These are phyloP conservation scores for Heliconius aoede DNA, from an alignment of 2,888 invertebrate species.

Conservation along the genomic window DNA sequence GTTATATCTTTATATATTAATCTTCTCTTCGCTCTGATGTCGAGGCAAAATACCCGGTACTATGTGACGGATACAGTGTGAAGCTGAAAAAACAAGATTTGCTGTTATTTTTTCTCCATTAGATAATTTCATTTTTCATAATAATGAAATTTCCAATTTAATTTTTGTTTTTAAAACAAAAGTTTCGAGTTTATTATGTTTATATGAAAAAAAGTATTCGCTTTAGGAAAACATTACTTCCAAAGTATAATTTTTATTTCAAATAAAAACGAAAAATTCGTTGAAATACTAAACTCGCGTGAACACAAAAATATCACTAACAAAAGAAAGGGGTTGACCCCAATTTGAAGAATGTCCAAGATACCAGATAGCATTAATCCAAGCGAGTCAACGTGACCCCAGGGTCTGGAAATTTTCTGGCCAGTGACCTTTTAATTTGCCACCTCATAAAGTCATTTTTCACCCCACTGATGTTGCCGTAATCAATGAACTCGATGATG, in stretches of 20 bases:
- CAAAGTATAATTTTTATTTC: background rate
- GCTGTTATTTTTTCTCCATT: background rate
- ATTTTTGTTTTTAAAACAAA: too few species aligned
- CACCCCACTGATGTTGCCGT: slow-evolving; percentile 65
- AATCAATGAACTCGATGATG: slow-evolving; percentile 43
- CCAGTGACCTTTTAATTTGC: slow-evolving; percentile 77
- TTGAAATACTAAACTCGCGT: slow-evolving; percentile 5
- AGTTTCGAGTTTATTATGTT: too few species aligned
- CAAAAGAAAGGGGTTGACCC: slow-evolving; percentile 61
- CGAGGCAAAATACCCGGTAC: too few species aligned
- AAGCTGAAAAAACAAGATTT: too few species aligned
- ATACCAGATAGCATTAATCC: slow-evolving; percentile 83
- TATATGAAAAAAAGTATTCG: too few species aligned
- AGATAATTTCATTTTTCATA: too few species aligned
- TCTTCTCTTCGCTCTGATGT: too few species aligned
- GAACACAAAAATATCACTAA: slow-evolving; percentile 47
- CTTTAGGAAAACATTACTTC: too few species aligned
- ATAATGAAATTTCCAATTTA: too few species aligned
- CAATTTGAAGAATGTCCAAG: slow-evolving; percentile 70
- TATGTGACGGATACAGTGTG: too few species aligned
- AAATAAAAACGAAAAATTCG: background rate
- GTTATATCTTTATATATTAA: too few species aligned
- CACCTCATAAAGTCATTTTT: slow-evolving; percentile 71
- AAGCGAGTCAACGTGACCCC: slow-evolving; percentile 67
- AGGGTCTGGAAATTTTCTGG: slow-evolving; percentile 75